Base-by-base conservation (phyloP, 2,888 invertebrate species). In the Caenorhabditis sulstoni region DNA sequence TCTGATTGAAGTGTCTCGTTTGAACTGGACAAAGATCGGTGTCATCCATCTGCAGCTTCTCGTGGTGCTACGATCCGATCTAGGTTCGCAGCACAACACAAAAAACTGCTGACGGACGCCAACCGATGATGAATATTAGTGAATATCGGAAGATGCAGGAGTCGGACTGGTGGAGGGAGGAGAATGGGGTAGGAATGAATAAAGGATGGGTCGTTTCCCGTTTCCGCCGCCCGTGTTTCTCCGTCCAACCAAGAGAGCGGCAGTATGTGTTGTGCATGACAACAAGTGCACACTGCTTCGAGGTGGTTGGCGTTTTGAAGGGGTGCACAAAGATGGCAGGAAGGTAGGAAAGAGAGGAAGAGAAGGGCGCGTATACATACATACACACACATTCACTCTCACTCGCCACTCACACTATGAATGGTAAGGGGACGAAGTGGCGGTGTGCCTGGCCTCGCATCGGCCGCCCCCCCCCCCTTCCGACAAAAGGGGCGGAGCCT, bases 11-110 rank as follows among this genome's bases (percentile, higher is more conserved):
- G n/a, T n/a, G n/a, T n/a, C n/a, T n/a, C n/a, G n/a, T n/a, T n/a
- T n/a, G n/a, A n/a, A n/a, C n/a, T n/a, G n/a, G n/a, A n/a, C 29
- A 29, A 29, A 29, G 29, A 29, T 29, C 29, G 7, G 29, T 29
- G 5, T 39, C 0, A 12, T 53, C 77, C 76, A 73, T 81, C 79
- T 71, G 83, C 83, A 83, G 83, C 83, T 83, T 83, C 59, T 61
- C 79, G 77, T 83, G 83, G 83, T 83, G 83, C 83, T 83, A 79
- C 83, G 81, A 12, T 47, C 41, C 45, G 7, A 8, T 5, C 7
- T 9, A 44, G 23, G 64, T 35, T 50, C 81, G 83, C 73, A 81
- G 83, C 83, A 81, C 79, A 23, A 44, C 64, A 73, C 64, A 53
- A 66, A 52, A 83, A 83, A 81, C 75, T 70, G 70, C 79, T 65